Conservation (phyloP, 1,140 invertebrate species). For the Ips typographus region DNA sequence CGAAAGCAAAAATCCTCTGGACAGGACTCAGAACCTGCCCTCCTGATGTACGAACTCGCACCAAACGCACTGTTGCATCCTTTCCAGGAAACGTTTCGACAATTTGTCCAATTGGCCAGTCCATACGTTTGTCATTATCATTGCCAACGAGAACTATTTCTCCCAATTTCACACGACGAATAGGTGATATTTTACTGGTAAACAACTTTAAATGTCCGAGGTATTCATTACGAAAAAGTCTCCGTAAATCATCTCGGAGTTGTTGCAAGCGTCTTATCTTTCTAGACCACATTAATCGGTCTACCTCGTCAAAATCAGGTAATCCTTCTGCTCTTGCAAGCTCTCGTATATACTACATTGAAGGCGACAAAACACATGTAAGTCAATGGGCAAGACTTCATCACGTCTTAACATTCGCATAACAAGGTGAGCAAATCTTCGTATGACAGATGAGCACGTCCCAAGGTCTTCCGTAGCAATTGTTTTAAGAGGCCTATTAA, state of each 20-base stretch:
- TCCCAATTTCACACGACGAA: not conserved
- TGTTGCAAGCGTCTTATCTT: too few relatives aligned
- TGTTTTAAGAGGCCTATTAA: slow-evolving; percentile 50
- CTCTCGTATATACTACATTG: too few relatives aligned
- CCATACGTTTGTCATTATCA: not conserved
- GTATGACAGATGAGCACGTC: slow-evolving; percentile 39
- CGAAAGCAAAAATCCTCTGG: not conserved
- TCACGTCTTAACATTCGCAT: too few relatives aligned
- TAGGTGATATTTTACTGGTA: not conserved
- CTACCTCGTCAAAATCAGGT: too few relatives aligned
- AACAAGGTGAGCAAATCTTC: slow-evolving; percentile 42
- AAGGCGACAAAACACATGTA: too few relatives aligned
- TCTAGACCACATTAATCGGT: too few relatives aligned
- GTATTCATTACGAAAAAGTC: too few relatives aligned
- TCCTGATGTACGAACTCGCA: not conserved
- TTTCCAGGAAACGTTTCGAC: not conserved
- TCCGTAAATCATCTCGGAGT: too few relatives aligned
- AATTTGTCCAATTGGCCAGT: not conserved
- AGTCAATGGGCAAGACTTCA: too few relatives aligned
- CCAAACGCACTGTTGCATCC: not conserved
- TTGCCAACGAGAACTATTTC: slow-evolving; percentile 12
- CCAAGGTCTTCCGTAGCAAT: slow-evolving; percentile 43
- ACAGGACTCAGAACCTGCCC: not conserved
- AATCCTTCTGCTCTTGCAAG: too few relatives aligned
- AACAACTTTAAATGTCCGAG: too few relatives aligned